A percentile compares a stretch with the other conserved stretches of the same genome.
phyloP scores from a whole-genome alignment of 2,113 vertebrate species.

The Delphinus delphis region DNA sequence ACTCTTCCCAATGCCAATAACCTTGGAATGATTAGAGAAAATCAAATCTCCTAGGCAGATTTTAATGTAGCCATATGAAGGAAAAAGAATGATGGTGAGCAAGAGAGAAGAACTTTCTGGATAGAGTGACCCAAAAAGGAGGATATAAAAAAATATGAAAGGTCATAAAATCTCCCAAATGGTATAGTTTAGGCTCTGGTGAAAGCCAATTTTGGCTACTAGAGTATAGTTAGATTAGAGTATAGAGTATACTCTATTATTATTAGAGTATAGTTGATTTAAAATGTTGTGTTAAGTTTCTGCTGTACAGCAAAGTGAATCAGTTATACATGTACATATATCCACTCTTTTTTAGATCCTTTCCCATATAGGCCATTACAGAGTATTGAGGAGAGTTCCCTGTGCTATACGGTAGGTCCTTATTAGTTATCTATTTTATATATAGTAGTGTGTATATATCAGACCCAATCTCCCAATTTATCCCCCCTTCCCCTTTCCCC shows the following conservation, averaged over 20 bases:
- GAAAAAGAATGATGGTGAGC: not conserved
- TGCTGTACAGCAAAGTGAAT: not conserved
- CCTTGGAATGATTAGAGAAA: constrained; percentile 16
- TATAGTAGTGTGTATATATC: not conserved
- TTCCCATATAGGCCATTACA: not conserved
- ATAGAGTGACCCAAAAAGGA: not conserved
- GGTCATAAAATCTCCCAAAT: constrained; percentile 1
- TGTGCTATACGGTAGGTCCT: not conserved
- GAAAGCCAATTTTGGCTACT: not conserved
- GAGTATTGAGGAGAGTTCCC: not conserved
- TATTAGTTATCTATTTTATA: not conserved
- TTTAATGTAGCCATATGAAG: not conserved
- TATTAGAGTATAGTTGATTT: not conserved
- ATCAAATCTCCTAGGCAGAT: not conserved
- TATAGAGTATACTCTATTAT: no score
- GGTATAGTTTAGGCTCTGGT: not conserved
- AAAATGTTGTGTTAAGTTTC: not conserved
- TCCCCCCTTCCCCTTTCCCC: not conserved
- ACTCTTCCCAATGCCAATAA: not conserved
- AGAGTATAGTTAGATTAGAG: no score
- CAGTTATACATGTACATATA: not conserved
- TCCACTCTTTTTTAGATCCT: not conserved
- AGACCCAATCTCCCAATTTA: not conserved
- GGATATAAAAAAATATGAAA: not conserved
- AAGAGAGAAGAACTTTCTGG: not conserved